A percentile compares a stretch with the other conserved stretches of the same genome.
Conservation (phyloP, 2,797 vertebrate genomes). For the Chiroxiphia lanceolata region DNA sequence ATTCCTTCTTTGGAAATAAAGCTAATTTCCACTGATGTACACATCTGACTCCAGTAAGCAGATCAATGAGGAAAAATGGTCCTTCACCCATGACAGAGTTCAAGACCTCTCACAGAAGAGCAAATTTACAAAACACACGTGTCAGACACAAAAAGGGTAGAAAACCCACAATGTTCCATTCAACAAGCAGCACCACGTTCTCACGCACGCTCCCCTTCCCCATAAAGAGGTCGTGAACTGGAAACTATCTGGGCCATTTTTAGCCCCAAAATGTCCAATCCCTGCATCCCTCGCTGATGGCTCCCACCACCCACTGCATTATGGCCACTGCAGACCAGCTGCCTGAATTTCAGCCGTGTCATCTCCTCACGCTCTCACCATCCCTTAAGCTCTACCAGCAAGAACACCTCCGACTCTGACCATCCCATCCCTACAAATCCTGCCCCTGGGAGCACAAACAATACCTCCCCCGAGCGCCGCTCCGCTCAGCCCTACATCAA, state of each 20-base stretch:
- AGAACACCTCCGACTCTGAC: neutral
- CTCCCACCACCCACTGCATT: neutral
- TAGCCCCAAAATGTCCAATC: neutral
- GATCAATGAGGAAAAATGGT: rapidly evolving
- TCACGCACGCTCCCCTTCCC: rapidly evolving
- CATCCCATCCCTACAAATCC: neutral
- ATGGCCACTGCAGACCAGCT: neutral
- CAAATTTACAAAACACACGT: neutral
- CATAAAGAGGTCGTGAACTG: rapidly evolving
- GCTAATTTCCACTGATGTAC: neutral
- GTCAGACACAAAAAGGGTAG: neutral
- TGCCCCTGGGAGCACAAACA: neutral
- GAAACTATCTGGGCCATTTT: neutral
- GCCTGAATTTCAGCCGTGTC: slow-evolving; percentile 32
- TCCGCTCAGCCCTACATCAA: neutral
- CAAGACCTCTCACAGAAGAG: neutral
- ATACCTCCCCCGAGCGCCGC: neutral
- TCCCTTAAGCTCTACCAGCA: rapidly evolving
- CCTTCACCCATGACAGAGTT: neutral
- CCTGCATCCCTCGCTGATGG: neutral
- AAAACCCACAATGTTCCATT: rapidly evolving
- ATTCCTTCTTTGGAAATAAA: neutral
- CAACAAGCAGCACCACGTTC: rapidly evolving
- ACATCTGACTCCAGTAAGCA: neutral
- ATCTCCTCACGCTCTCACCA: neutral